A percentile compares a stretch with the other conserved stretches of the same genome.
Evolutionary conservation across 92 coral and sea anemone species (phyloP).

Genomic region (Actinostola sp.): DNA sequence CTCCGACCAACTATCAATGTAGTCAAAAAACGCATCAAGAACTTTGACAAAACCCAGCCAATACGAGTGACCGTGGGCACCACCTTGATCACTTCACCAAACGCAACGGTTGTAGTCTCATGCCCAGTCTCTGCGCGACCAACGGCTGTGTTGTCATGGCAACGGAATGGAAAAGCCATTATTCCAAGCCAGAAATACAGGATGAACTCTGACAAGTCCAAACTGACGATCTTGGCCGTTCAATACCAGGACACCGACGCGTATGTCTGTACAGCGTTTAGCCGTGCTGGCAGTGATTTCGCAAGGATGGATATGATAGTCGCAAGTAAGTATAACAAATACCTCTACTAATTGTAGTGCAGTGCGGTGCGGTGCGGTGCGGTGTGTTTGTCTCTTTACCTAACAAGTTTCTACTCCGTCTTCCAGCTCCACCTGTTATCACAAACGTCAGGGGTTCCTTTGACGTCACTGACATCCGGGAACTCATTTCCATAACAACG

Average conservation of each 20-base stretch:
- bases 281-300: slow-evolving; percentile 56
- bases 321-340: slow-evolving; percentile 55
- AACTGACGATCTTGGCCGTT: slow-evolving; percentile 52
- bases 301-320: slow-evolving; percentile 53
- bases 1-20: slow-evolving; percentile 29
- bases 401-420: too few species aligned
- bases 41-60: slow-evolving; percentile 62
- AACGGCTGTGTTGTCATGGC: slow-evolving; percentile 70
- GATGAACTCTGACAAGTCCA: slow-evolving; percentile 31
- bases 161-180: slow-evolving; percentile 43
- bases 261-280: slow-evolving; percentile 71
- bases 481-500: slow-evolving; percentile 81
- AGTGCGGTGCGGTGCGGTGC: too few species aligned
- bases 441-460: slow-evolving; percentile 72
- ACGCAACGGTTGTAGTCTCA: slow-evolving; percentile 57
- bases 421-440: slow-evolving; percentile 72
- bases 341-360: too few species aligned
- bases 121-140: slow-evolving; percentile 73
- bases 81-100: slow-evolving; percentile 52
- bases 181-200: slow-evolving; percentile 39
- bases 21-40: slow-evolving; percentile 19
- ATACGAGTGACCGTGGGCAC: slow-evolving; percentile 66
- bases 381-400: not conserved
- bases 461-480: slow-evolving; percentile 81
- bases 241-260: slow-evolving; percentile 55